These are phyloP conservation scores for Resseliella maxima DNA, from an alignment of 2,888 invertebrate species.

Conservation along the genomic window DNA sequence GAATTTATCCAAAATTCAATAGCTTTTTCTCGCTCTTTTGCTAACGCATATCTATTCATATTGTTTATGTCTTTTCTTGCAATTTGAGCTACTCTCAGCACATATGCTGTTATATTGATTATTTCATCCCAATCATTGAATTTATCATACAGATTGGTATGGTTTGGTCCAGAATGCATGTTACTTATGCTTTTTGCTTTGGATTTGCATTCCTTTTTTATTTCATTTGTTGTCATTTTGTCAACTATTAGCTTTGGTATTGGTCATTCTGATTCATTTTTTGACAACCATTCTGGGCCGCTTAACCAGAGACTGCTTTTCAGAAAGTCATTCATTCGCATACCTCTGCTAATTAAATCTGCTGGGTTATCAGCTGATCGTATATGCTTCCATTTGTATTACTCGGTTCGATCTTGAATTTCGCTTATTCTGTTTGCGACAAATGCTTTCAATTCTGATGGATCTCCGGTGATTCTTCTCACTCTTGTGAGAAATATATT, in stretches of 20 bases:
- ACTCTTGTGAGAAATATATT: too few species aligned
- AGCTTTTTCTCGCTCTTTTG: neutral
- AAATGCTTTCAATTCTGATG: slow-evolving; percentile 60
- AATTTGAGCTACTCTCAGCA: neutral
- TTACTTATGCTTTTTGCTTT: too few species aligned
- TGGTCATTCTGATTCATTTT: neutral
- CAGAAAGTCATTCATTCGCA: neutral
- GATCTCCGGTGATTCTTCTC: too few species aligned
- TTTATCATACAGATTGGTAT: neutral
- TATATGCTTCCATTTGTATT: slow-evolving; percentile 61
- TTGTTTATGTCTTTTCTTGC: neutral
- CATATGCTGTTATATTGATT: neutral
- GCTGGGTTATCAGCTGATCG: slow-evolving; percentile 60
- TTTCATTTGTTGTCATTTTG: neutral
- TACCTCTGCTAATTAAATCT: slow-evolving; percentile 60
- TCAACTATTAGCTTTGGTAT: neutral
- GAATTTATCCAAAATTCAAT: neutral
- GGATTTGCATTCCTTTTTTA: neutral
- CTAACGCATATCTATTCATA: neutral
- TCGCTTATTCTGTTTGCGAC: slow-evolving; percentile 60
- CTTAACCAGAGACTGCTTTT: neutral
- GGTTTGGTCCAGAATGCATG: neutral
- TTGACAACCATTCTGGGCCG: neutral
- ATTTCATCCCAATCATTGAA: neutral
- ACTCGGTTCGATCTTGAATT: slow-evolving; percentile 59